Base-by-base conservation (phyloP, 2,113 vertebrate genomes). In the Pedetes capensis region DNA sequence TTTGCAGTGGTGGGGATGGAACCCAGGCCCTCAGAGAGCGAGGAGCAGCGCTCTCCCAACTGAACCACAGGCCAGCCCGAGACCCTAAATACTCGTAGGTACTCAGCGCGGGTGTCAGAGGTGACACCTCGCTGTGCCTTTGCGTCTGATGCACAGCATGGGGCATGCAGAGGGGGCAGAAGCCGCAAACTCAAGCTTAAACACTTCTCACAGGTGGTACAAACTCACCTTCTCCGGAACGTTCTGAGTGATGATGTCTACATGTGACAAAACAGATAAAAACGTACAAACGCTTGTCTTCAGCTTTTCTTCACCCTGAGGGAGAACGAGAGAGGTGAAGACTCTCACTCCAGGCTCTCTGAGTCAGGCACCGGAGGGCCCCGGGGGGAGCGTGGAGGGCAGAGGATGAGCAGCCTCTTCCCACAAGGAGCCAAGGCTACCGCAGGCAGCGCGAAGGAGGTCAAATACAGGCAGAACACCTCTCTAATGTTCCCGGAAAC, bases 221-320 rank as follows among this genome's bases (percentile, higher is more conserved):
- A 80, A 91, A 88, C 95, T 95, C 95, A 99, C 99, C 98, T 99
- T 98, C 81, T 99, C 98, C 18, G 98, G 92, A 37, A 98, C 97
- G 63, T 98, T 98, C 47, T 99, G 98, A 95, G 99, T 91, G 93
- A 99, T 95, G 86, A 99, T 71, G 37, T 98, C 98, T 68, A 99
- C 98, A 97, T 99, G 99, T 3, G 99, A 98, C 80, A 99, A 97
- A 87, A 99, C 99, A 49, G 99, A 99, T 71, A 99, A 98, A 98
- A 99, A 99, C 0, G 99, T 99, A 96, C 99, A 99, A 96, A 99
- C 96, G 90, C 99, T 99, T 0, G 99, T 99, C 98, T 99, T 99
- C 86, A 99, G 98, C 92, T 99, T 99, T 85, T 99, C 99, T 89
- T 99, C 99, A 97, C 98, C 98, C 99, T 99, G 96, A 95, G 95